Percentiles rank a stretch among this genome's conserved stretches.
Conservation (phyloP, 2,797 vertebrate genomes). For the Micrastur ruficollis region DNA sequence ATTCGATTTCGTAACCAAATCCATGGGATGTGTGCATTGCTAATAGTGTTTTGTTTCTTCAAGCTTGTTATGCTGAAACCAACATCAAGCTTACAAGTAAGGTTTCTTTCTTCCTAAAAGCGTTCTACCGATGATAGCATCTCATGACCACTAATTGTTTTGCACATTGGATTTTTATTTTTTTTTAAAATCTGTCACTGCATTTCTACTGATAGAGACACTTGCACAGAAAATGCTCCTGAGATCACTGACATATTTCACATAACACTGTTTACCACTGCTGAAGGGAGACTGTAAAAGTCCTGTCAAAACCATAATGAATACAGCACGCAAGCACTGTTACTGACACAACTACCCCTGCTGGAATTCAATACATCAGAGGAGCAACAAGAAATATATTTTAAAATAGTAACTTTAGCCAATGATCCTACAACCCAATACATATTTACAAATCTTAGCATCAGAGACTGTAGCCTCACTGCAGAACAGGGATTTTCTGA, state of each 20-base stretch:
- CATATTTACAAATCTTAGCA: neutral
- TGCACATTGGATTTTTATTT: neutral
- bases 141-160: neutral
- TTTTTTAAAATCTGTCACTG: accelerated
- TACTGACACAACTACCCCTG: neutral
- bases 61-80: neutral
- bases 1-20: neutral
- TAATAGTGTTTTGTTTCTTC: neutral
- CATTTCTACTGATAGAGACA: neutral
- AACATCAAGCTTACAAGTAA: neutral
- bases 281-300: neutral
- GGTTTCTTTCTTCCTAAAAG: neutral
- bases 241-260: neutral
- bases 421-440: neutral
- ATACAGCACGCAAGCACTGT: neutral
- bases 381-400: neutral
- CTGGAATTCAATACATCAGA: neutral
- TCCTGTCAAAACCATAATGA: neutral
- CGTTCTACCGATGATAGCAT: neutral
- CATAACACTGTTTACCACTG: neutral
- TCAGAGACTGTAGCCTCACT: neutral
- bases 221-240: neutral
- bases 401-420: neutral
- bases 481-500: neutral
- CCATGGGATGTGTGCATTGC: neutral